Conservation (phyloP, 1,140 invertebrate genomes). For the Leguminivora glycinivorella region DNA sequence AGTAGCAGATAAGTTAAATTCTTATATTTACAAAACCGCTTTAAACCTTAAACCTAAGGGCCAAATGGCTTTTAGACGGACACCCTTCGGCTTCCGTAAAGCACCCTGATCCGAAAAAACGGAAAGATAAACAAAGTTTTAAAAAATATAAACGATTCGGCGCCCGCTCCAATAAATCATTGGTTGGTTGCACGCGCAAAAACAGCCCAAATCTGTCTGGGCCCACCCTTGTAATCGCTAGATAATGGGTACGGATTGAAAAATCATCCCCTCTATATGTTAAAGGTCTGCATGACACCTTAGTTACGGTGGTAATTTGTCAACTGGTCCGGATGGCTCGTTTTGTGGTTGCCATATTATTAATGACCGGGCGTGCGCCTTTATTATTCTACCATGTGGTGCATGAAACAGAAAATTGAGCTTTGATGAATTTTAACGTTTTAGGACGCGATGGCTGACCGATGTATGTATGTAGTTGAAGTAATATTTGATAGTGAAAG, state of each 20-base stretch:
- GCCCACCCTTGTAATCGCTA: constrained; percentile 53
- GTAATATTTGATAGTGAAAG: background rate
- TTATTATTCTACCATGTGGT: constrained; percentile 18
- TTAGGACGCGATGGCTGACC: background rate
- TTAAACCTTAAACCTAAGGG: background rate
- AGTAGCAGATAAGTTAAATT: background rate
- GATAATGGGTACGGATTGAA: constrained; percentile 52
- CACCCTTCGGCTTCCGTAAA: background rate
- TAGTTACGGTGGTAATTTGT: constrained; percentile 36
- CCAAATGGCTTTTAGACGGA: background rate
- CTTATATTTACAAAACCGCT: background rate
- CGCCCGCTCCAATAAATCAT: constrained; percentile 48
- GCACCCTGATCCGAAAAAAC: constrained; percentile 6
- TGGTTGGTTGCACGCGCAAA: constrained; percentile 39
- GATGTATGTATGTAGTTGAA: background rate
- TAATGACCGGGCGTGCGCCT: constrained; percentile 22
- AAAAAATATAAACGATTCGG: constrained; percentile 45
- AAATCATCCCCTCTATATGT: constrained; percentile 47
- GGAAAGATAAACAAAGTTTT: constrained; percentile 44
- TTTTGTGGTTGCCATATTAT: constrained; percentile 31
- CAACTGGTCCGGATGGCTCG: constrained; percentile 29
- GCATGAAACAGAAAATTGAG: constrained; percentile 28
- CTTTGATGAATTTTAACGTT: constrained; percentile 16
- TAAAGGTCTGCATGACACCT: constrained; percentile 35
- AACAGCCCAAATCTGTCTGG: constrained; percentile 49